phyloP scores from a whole-genome alignment of 2,113 vertebrate genomes.

The Notothenia rossii region DNA sequence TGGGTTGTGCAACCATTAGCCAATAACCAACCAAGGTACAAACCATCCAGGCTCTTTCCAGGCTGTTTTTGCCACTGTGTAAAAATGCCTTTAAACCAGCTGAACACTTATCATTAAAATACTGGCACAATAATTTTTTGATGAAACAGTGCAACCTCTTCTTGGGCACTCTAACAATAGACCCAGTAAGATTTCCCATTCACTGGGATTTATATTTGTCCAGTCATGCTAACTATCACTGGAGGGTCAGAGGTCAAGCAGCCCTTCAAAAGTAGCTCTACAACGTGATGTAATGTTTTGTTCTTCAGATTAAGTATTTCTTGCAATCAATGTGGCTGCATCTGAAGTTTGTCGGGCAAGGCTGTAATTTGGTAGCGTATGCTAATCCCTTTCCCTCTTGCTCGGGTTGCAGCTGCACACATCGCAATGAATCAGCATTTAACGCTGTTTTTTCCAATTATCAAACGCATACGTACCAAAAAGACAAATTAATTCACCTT shows the following conservation, averaged over 20 bases:
- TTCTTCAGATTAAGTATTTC: slow-evolving; percentile 28
- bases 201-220: neutral
- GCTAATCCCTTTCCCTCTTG: slow-evolving; percentile 35
- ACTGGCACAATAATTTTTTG: neutral
- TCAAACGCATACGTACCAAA: neutral
- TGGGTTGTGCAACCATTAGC: too few species aligned
- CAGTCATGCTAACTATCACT: neutral
- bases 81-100: neutral
- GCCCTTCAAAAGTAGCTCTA: slow-evolving; percentile 11
- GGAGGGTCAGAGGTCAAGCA: neutral
- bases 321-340: slow-evolving; percentile 24
- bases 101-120: slow-evolving; percentile 8
- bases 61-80: too few species aligned
- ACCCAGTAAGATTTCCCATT: too few species aligned
- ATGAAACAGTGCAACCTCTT: neutral
- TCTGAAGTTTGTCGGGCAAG: slow-evolving; percentile 17
- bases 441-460: slow-evolving; percentile 20
- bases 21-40: too few species aligned
- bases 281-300: slow-evolving; percentile 37
- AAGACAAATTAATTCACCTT: neutral
- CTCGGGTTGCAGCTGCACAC: neutral
- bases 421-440: slow-evolving; percentile 21
- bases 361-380: slow-evolving; percentile 33
- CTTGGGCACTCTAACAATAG: too few species aligned
- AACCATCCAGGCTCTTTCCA: neutral